These are phyloP conservation scores for Subacronicta megacephala DNA, from an alignment of 2,888 invertebrate species.

Conservation along the genomic window DNA sequence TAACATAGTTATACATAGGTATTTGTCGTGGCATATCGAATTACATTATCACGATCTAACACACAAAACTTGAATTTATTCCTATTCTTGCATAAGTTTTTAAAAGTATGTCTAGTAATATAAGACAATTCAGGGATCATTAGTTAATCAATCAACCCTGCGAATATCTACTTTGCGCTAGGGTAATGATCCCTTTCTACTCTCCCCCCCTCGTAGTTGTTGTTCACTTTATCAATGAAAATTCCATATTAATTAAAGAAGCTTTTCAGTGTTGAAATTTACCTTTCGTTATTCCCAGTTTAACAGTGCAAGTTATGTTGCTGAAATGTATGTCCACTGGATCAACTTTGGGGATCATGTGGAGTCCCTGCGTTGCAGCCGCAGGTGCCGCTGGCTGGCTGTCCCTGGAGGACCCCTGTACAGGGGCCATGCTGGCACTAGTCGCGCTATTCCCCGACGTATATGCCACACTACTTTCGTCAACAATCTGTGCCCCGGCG, in stretches of 20 bases:
- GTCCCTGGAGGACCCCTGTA: slow-evolving; percentile 43
- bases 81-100: slow-evolving; percentile 7
- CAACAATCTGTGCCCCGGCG: slow-evolving; percentile 83
- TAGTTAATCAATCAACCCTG: not conserved
- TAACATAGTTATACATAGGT: slow-evolving; percentile 13
- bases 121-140: slow-evolving; percentile 14
- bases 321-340: slow-evolving; percentile 93
- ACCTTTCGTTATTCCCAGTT: slow-evolving; percentile 93
- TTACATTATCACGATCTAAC: slow-evolving; percentile 30
- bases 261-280: slow-evolving; percentile 17
- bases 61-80: not conserved
- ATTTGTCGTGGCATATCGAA: slow-evolving; percentile 25
- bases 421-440: slow-evolving; percentile 17
- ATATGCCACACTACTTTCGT: slow-evolving; percentile 75
- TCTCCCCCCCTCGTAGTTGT: too few species aligned
- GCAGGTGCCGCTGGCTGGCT: slow-evolving; percentile 20
- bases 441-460: slow-evolving; percentile 24
- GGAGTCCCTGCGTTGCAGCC: slow-evolving; percentile 56
- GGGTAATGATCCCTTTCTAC: too few species aligned
- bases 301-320: slow-evolving; percentile 93
- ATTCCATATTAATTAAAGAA: not conserved
- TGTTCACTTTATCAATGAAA: not conserved
- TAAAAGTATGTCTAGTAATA: slow-evolving; percentile 3
- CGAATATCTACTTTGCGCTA: not conserved
- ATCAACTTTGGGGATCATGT: slow-evolving; percentile 74